phyloP scores from a whole-genome alignment of 1,140 invertebrate species.

The Camponotus vicinus region DNA sequence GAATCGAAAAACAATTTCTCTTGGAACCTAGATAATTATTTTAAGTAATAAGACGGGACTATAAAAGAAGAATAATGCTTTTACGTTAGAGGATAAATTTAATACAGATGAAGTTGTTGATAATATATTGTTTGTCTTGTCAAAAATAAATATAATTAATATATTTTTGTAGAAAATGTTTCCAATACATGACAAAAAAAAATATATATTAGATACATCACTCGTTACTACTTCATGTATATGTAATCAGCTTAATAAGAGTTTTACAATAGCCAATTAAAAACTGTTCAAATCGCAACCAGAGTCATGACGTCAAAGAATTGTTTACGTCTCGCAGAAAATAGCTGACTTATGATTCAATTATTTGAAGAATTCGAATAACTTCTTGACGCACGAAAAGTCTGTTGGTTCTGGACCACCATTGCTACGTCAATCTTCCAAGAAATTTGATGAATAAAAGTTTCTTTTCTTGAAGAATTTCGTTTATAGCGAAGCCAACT shows the following conservation, averaged over 20 bases:
- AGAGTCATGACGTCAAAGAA: conserved; percentile 21
- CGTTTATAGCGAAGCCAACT: neutral
- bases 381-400: neutral
- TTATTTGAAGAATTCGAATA: conserved; percentile 22
- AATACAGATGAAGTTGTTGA: neutral
- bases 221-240: neutral
- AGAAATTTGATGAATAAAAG: conserved; percentile 2
- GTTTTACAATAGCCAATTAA: conserved; percentile 24
- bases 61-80: neutral
- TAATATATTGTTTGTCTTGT: too few species aligned
- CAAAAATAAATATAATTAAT: neutral
- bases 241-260: neutral
- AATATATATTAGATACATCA: conserved; percentile 11
- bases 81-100: neutral
- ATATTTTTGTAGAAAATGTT: conserved; percentile 9
- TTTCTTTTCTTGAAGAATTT: conserved; percentile 39
- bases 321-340: neutral
- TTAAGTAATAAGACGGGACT: neutral
- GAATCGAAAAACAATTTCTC: conserved; percentile 7
- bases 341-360: neutral
- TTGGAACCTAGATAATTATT: neutral
- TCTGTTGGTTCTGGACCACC: neutral
- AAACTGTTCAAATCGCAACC: neutral
- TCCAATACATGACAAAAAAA: neutral
- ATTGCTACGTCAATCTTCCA: neutral